Percentiles rank a stretch among this genome's conserved stretches.
Evolutionary conservation across 2,113 vertebrate species (phyloP).

Genomic region (Mirounga angustirostris): DNA sequence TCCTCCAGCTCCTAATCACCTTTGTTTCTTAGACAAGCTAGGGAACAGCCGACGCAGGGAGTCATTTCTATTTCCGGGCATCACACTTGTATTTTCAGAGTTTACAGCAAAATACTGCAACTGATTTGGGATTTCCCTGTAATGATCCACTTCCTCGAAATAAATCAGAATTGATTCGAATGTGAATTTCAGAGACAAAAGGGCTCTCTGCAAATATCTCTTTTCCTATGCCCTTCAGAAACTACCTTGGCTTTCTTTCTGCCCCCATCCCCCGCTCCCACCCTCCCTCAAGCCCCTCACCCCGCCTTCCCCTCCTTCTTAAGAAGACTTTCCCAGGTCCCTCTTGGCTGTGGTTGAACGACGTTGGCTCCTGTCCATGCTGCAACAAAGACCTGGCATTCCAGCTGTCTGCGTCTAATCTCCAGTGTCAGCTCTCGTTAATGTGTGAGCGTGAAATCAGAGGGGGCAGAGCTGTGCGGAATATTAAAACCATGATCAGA

Average conservation of each 20-base stretch:
- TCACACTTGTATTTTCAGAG: constrained; percentile 77
- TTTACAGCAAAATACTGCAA: constrained; percentile 77
- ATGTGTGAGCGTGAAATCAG: constrained; percentile 99
- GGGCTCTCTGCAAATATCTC: constrained; percentile 84
- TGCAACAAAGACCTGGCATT: constrained; percentile 99
- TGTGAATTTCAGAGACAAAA: constrained; percentile 86
- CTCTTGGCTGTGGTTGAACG: constrained; percentile 95
- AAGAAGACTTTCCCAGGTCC: constrained; percentile 97
- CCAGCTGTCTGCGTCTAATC: constrained; percentile 99
- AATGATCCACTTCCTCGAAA: constrained; percentile 85
- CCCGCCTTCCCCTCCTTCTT: constrained; percentile 88
- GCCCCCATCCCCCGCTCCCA: constrained; percentile 79
- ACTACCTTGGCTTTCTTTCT: constrained; percentile 87
- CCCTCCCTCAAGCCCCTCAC: constrained; percentile 65
- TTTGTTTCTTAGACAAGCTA: constrained; percentile 75
- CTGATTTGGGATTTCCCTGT: constrained; percentile 82
- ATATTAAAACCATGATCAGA: constrained; percentile 97
- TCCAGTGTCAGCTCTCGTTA: constrained; percentile 99
- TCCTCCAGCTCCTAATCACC: constrained; percentile 73
- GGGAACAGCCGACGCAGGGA: constrained; percentile 64
- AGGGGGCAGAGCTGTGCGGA: constrained; percentile 95
- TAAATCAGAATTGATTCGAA: constrained; percentile 85
- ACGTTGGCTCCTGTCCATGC: constrained; percentile 97
- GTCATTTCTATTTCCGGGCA: constrained; percentile 69
- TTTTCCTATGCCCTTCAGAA: constrained; percentile 87